Evolutionary conservation across 2,797 vertebrate genomes (phyloP).

Genomic region (Knipowitschia caucasica): DNA sequence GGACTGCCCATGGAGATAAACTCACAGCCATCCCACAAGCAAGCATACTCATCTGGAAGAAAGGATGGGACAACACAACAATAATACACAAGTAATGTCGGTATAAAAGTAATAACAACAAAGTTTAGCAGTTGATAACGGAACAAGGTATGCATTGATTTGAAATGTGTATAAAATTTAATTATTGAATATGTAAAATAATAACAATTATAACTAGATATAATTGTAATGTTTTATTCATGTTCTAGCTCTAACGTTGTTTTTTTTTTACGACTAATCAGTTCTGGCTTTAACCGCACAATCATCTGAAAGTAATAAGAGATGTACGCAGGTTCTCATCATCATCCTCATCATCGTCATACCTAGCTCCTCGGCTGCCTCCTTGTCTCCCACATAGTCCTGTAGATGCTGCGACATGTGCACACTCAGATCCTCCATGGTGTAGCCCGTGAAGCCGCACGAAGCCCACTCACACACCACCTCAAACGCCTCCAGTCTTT

Average conservation of each 20-base stretch:
- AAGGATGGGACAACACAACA: neutral
- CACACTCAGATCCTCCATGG: constrained; percentile 73
- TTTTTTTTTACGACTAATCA: too few relatives aligned
- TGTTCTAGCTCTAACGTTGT: too few relatives aligned
- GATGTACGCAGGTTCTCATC: too few relatives aligned
- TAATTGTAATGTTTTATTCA: too few relatives aligned
- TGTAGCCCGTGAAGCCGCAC: constrained; percentile 64
- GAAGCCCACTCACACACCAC: constrained; percentile 71
- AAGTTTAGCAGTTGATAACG: too few relatives aligned
- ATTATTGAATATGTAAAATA: too few relatives aligned
- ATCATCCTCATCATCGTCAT: too few relatives aligned
- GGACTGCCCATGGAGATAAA: constrained; percentile 73
- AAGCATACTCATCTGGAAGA: constrained; percentile 65
- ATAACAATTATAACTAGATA: neutral
- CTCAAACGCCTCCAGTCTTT: constrained; percentile 56
- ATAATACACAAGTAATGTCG: neutral
- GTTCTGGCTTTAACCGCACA: too few relatives aligned
- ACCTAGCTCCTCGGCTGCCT: constrained; percentile 80
- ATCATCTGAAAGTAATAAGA: too few relatives aligned
- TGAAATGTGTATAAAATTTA: too few relatives aligned
- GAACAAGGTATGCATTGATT: too few relatives aligned
- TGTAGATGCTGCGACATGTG: constrained; percentile 67
- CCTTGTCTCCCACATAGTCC: constrained; percentile 71
- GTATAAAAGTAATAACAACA: too few relatives aligned
- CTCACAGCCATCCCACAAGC: constrained; percentile 75